Evolutionary conservation across 2,888 invertebrate genomes (phyloP), one percentile per base, ranked within the genome.

Genomic region (Opisthograptis luteolata): DNA sequence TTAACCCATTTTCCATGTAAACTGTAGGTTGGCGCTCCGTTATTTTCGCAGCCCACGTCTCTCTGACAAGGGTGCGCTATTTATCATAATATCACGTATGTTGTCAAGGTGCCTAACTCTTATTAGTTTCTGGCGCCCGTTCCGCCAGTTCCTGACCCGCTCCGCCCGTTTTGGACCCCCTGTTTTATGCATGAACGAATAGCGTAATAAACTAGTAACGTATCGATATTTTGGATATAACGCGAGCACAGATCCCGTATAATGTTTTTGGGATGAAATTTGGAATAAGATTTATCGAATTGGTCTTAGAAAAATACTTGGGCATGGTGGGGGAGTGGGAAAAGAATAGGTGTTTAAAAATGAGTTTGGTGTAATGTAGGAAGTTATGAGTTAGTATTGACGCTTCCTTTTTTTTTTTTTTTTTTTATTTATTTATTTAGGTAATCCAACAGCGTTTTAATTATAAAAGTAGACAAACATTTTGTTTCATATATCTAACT

Each of bases 21-120:
- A 17, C 35, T 36, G 34, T 36, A n/a, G n/a, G n/a, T 37, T 6
- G 31, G 34, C 24, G 43, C 6, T 2, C n/a, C 43, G 32, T 53
- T 52, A 57, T 61, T 58, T 53, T 51, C 51, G 43, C 28, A 34
- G 19, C 25, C 39, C 55, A 50, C 53, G 52, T 34, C 25, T 40
- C 24, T 10, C 67, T 84, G 88, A 88, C 85, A 69, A 84, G 87
- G 88, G 87, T 87, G 35, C 13, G 64, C 81, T 80, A 84, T 88
- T 87, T 86, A 87, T 88, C 87, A 87, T 87, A 88, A 84, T 84
- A 87, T 84, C 80, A 74, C 66, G 71, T 60, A 55, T 62, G 68
- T 79, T 79, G 84, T 82, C 84, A 76, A 73, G 79, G 69, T 73
- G 58, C 64, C 58, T 54, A 55, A 48, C 59, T 55, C 60, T 62